phyloP scores from a whole-genome alignment of 2,113 vertebrate species.

The Dasyornis broadbenti region DNA sequence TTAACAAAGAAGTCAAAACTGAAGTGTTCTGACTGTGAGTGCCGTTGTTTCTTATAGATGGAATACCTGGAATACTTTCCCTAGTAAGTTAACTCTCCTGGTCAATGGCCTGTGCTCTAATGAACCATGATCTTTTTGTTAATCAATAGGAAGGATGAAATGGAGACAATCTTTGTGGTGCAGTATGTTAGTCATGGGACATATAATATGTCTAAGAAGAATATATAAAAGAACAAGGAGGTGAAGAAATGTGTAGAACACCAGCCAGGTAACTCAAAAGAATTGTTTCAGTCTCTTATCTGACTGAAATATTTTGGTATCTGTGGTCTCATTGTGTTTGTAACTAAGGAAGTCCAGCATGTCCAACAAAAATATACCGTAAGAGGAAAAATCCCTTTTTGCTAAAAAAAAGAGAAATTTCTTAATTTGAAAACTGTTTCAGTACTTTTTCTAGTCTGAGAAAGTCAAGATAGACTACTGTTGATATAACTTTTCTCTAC shows the following conservation, averaged over 20 bases:
- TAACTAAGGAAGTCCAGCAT: not conserved
- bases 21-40: not conserved
- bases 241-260: not conserved
- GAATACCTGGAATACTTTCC: not conserved
- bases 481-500: not conserved
- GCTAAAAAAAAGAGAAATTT: not conserved
- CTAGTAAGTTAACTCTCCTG: not conserved
- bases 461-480: not conserved
- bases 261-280: not conserved
- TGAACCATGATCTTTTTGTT: not conserved
- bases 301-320: not conserved
- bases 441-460: not conserved
- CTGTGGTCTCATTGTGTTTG: not conserved
- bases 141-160: not conserved
- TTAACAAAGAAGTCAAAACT: not conserved
- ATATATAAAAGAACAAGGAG: not conserved
- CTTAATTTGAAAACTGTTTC: not conserved
- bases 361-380: not conserved
- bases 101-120: not conserved
- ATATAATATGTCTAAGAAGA: not conserved
- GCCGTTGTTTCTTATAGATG: not conserved
- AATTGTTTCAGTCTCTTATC: not conserved
- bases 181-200: not conserved
- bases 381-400: not conserved
- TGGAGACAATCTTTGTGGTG: not conserved